phyloP scores from a whole-genome alignment of 2,113 vertebrate species.

The Butorides virescens region DNA sequence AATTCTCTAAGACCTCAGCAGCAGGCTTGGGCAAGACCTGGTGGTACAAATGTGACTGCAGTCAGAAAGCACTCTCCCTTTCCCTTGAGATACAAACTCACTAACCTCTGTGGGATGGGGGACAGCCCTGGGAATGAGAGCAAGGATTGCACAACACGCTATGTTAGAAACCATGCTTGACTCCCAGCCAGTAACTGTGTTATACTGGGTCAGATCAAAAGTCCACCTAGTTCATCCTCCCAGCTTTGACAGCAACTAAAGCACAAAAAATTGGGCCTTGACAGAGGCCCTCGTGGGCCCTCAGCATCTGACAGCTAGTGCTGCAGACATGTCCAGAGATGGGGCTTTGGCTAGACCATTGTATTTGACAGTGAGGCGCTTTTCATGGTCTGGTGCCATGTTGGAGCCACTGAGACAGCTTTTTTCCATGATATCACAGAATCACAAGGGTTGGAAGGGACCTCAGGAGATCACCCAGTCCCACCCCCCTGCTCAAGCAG shows the following conservation, averaged over 20 bases:
- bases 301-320: not conserved
- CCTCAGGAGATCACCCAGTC: no score
- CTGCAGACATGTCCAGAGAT: not conserved
- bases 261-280: not conserved
- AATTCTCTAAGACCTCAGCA: not conserved
- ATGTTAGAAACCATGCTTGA: not conserved
- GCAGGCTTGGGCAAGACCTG: not conserved
- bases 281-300: not conserved
- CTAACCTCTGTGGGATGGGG: not conserved
- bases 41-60: not conserved
- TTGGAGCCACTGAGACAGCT: not conserved
- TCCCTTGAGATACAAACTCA: not conserved
- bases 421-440: not conserved
- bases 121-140: not conserved
- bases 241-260: not conserved
- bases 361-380: not conserved
- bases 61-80: not conserved
- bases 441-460: no score
- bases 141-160: not conserved
- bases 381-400: not conserved
- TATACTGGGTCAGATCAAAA: not conserved
- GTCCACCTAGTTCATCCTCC: not conserved
- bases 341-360: not conserved
- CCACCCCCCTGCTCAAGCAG: no score
- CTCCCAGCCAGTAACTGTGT: not conserved